phyloP scores from a whole-genome alignment of 2,888 invertebrate genomes.

The Malthinus seriepunctatus region DNA sequence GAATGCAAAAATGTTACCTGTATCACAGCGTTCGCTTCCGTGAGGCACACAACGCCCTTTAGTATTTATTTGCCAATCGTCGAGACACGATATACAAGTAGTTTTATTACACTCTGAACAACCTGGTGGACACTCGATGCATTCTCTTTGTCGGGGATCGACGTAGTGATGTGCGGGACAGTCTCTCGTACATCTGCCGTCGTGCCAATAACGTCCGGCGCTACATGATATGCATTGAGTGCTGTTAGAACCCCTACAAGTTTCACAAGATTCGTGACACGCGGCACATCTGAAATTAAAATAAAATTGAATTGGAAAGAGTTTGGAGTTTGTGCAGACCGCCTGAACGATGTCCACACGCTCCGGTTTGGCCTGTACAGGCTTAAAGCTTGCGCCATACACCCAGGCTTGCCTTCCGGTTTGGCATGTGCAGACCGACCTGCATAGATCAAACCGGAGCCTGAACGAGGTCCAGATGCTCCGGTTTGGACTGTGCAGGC shows the following conservation, averaged over 20 bases:
- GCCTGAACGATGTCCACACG: too few relatives aligned
- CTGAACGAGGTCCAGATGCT: too few relatives aligned
- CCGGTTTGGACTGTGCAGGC: too few relatives aligned
- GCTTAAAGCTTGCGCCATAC: too few relatives aligned
- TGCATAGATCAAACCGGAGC: too few relatives aligned
- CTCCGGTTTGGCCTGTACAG: too few relatives aligned
- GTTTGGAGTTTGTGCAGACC: too few relatives aligned
- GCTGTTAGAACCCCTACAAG: conserved; percentile 77
- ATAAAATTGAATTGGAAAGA: background rate
- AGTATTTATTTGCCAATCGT: conserved; percentile 75
- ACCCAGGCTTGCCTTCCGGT: too few relatives aligned
- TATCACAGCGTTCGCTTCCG: conserved; percentile 70
- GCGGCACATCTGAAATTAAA: conserved; percentile 65
- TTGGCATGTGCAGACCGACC: too few relatives aligned
- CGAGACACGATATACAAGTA: conserved; percentile 73
- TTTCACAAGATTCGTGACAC: conserved; percentile 79
- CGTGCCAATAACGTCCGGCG: conserved; percentile 69
- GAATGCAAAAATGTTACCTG: conserved; percentile 52
- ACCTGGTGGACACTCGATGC: conserved; percentile 77
- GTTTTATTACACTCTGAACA: conserved; percentile 76
- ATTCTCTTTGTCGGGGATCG: conserved; percentile 78
- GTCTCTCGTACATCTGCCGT: conserved; percentile 71
- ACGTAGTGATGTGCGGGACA: conserved; percentile 78
- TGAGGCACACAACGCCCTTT: conserved; percentile 74
- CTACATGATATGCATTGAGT: conserved; percentile 83